A percentile compares a stretch with the other conserved stretches of the same genome.
phyloP scores from a whole-genome alignment of 2,888 invertebrate genomes.

The Aporophyla lueneburgensis region DNA sequence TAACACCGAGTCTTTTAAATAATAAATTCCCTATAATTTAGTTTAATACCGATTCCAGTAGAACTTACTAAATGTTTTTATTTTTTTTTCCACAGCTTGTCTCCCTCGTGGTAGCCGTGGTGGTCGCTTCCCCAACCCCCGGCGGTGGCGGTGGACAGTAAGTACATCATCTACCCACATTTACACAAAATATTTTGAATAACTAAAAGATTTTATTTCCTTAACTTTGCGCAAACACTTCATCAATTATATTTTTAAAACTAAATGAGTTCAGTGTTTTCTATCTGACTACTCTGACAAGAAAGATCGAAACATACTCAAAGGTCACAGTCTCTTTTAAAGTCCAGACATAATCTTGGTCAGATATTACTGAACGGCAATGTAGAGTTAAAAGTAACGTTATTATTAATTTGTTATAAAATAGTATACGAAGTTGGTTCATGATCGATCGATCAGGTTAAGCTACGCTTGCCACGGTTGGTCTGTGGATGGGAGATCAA shows the following conservation, averaged over 20 bases:
- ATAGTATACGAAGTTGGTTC: not conserved
- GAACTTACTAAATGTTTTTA: not conserved
- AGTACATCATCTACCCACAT: conserved; percentile 67
- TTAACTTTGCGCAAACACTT: too few species aligned
- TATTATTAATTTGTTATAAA: too few species aligned
- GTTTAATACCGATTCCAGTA: not conserved
- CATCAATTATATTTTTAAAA: too few species aligned
- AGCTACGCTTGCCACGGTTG: too few species aligned
- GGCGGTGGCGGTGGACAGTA: conserved; percentile 86
- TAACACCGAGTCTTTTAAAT: not conserved
- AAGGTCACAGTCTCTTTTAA: too few species aligned
- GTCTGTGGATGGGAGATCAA: too few species aligned
- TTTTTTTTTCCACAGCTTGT: conserved; percentile 77
- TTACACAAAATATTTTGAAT: not conserved
- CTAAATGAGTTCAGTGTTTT: too few species aligned
- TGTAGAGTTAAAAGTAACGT: not conserved
- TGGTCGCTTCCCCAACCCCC: conserved; percentile 83
- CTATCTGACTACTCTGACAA: too few species aligned
- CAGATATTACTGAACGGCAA: too few species aligned
- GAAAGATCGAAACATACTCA: too few species aligned
- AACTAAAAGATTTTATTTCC: not conserved
- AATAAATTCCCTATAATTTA: not conserved
- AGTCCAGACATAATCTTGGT: too few species aligned
- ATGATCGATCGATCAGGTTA: too few species aligned
- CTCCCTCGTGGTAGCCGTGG: conserved; percentile 81